Evolutionary conservation across 1,140 invertebrate genomes (phyloP).

Genomic region (Aphelinus certus): DNA sequence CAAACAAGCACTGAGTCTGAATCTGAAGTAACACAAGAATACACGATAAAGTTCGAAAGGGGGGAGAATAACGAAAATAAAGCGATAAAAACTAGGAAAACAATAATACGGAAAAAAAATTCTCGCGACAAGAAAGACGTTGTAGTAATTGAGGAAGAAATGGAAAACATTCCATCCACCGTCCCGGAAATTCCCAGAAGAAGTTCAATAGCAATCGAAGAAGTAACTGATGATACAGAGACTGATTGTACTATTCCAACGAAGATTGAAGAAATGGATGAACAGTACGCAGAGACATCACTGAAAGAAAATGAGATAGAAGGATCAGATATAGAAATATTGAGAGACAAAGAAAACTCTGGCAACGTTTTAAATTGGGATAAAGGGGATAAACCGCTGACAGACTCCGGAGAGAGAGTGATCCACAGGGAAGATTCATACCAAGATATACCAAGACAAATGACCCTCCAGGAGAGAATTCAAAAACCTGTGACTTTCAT

Average conservation of each 20-base stretch:
- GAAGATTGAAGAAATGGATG: constrained; percentile 43
- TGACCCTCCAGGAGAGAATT: no score
- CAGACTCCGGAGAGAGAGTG: constrained; percentile 2
- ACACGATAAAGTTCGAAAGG: constrained; percentile 60
- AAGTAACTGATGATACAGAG: constrained; percentile 50
- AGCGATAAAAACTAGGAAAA: constrained; percentile 60
- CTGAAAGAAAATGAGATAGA: no score
- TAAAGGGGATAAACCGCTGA: constrained; percentile 30
- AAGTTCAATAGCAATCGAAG: constrained; percentile 60
- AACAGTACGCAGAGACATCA: constrained; percentile 52
- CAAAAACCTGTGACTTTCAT: constrained; percentile 55
- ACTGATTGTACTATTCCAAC: constrained; percentile 51
- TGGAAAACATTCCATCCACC: constrained; percentile 54
- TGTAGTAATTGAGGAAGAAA: constrained; percentile 62
- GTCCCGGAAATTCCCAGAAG: constrained; percentile 57
- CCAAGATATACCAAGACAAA: no score
- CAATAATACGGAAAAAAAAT: constrained; percentile 56
- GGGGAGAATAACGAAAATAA: constrained; percentile 60
- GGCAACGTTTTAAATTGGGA: not conserved
- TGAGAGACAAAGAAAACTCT: no score
- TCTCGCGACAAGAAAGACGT: constrained; percentile 47
- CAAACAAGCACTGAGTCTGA: constrained; percentile 55
- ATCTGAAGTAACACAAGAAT: constrained; percentile 62
- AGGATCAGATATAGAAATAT: no score
- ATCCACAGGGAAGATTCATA: no score